Conservation (phyloP, 2,888 invertebrate genomes). For the Psylliodes chrysocephalus region DNA sequence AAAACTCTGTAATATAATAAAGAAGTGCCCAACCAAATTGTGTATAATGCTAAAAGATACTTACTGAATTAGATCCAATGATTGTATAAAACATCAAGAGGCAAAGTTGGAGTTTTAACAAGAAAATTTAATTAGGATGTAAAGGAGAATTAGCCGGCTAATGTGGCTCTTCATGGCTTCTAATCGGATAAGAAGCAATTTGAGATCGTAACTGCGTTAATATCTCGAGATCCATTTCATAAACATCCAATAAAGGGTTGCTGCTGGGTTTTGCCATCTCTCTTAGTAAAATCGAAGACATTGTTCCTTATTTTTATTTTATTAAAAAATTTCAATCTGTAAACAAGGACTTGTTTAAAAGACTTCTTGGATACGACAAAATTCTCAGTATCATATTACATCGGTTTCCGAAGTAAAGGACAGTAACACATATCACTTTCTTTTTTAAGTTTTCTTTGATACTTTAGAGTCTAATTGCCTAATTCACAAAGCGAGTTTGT, state of each 20-base stretch:
- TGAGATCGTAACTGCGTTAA: slow-evolving; percentile 64
- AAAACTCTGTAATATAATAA: no score
- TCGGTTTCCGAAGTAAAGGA: no score
- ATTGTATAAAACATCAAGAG: slow-evolving; percentile 48
- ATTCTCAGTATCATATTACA: no score
- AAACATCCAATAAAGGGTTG: slow-evolving; percentile 64
- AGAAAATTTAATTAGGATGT: slow-evolving; percentile 61
- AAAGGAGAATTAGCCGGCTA: slow-evolving; percentile 62
- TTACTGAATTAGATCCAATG: slow-evolving; percentile 41
- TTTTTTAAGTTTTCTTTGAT: no score
- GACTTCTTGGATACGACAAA: no score
- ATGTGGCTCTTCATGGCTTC: slow-evolving; percentile 63
- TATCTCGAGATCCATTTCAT: slow-evolving; percentile 63
- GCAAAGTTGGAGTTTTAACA: slow-evolving; percentile 53
- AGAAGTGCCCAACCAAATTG: no score
- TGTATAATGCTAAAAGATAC: background rate
- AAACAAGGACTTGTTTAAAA: no score
- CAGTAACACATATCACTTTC: no score
- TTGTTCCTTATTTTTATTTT: no score
- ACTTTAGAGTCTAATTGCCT: no score
- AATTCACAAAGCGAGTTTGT: no score
- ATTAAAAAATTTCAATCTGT: no score
- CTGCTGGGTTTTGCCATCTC: slow-evolving; percentile 38
- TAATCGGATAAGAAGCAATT: slow-evolving; percentile 65
- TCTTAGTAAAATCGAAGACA: background rate